Conservation (phyloP, 1,140 invertebrate species). For the Linepithema humile region DNA sequence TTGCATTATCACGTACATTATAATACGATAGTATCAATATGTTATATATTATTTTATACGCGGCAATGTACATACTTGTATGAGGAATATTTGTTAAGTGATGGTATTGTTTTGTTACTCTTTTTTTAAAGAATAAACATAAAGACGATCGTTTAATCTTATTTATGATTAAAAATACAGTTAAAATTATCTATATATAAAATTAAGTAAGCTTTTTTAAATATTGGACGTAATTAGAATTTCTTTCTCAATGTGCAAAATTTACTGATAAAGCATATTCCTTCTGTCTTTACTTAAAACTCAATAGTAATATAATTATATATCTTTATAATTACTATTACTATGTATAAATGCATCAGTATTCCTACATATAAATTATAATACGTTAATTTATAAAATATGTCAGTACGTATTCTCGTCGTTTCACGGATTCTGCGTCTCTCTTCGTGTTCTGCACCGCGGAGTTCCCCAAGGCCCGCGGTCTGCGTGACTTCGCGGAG, state of each 20-base stretch:
- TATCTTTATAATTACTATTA: neutral
- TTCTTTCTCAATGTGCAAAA: neutral
- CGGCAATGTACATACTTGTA: neutral
- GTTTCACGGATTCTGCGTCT: slow-evolving; percentile 36
- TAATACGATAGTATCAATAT: neutral
- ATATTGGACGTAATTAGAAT: neutral
- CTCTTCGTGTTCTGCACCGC: slow-evolving; percentile 40
- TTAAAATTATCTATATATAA: neutral
- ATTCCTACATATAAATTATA: neutral
- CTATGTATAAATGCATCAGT: neutral
- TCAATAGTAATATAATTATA: neutral
- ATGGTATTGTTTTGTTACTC: neutral
- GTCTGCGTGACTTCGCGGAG: slow-evolving; percentile 20
- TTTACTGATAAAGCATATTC: neutral
- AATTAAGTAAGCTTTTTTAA: neutral
- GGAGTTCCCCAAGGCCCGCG: slow-evolving; percentile 32
- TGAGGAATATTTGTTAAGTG: neutral
- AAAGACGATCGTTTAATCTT: neutral
- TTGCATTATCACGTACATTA: neutral
- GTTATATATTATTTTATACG: neutral
- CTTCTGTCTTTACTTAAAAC: neutral
- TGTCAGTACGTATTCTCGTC: slow-evolving; percentile 17
- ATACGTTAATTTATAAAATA: slow-evolving; percentile 27
- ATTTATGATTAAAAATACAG: neutral
- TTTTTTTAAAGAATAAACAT: neutral